A percentile compares a stretch with the other conserved stretches of the same genome.
Conservation (phyloP, 2,888 invertebrate genomes). For the Ischnus inquisitorius region DNA sequence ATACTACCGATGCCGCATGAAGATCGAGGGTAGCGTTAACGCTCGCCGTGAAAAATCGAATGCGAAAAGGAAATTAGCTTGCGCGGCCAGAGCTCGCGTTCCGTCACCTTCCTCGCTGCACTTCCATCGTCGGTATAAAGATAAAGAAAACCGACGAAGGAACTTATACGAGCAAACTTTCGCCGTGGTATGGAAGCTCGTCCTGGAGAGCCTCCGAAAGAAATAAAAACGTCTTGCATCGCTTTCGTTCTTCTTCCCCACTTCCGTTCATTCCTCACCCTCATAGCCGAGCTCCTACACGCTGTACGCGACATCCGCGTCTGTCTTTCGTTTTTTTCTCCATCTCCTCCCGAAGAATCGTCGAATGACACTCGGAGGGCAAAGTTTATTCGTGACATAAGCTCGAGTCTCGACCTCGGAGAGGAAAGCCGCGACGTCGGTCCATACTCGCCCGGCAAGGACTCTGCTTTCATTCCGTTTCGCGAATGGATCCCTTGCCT, state of each 20-base stretch:
- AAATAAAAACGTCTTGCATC: constrained; percentile 64
- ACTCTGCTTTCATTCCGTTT: constrained; percentile 26
- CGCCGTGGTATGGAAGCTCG: constrained; percentile 14
- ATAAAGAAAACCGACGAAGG: constrained; percentile 76
- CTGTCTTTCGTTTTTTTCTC: constrained; percentile 8
- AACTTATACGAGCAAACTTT: constrained; percentile 55
- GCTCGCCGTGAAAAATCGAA: constrained; percentile 82
- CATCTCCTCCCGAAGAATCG: constrained; percentile 32
- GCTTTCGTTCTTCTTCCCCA: background rate
- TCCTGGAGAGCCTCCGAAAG: constrained; percentile 64
- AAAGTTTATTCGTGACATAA: constrained; percentile 82
- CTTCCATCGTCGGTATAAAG: constrained; percentile 72
- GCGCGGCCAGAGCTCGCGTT: constrained; percentile 68
- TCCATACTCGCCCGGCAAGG: constrained; percentile 74
- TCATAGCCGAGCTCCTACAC: background rate
- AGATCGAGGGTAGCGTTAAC: constrained; percentile 79
- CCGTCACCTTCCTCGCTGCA: constrained; percentile 24
- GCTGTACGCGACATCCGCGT: constrained; percentile 17
- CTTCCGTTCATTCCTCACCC: background rate
- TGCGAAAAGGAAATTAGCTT: constrained; percentile 84
- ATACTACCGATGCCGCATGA: constrained; percentile 56
- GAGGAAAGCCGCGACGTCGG: constrained; percentile 72
- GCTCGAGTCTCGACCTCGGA: constrained; percentile 70
- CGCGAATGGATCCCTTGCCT: constrained; percentile 31
- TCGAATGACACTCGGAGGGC: constrained; percentile 61